Base-by-base conservation (phyloP, 2,113 vertebrate genomes). In the Hassar affinis region DNA sequence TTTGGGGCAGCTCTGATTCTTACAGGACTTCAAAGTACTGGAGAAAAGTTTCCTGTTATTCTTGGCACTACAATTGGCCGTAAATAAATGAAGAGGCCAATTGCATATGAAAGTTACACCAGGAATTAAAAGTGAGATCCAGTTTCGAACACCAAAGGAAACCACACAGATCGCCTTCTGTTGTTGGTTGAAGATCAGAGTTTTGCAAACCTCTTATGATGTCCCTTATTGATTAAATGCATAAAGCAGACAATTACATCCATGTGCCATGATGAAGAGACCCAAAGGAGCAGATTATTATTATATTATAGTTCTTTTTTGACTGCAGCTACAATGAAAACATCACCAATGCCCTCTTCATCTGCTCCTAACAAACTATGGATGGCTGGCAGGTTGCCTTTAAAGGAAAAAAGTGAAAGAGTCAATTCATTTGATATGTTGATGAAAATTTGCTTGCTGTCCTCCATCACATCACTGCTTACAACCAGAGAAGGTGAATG, bases 11-110 rank as follows among this genome's bases (percentile, higher is more conserved):
- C 81, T 87, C 89, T 87, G 85, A 88, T 89, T 93, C 93, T 83
- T 88, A 86, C 89, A 84, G 78, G 86, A 94, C 93, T 92, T 94
- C 92, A 94, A 95, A 95, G 92, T 83, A 88, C 25, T n/a, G 1
- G 74, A 84, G 61, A 76, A 91, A 91, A 90, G 88, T 87, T 89
- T 83, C 81, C 79, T 91, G 89, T 91, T 92, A 62, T 91, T 92
- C 85, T 91, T 92, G 91, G 90, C 88, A 68, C 66, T 35, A 25
- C 2, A 5, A 81, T 88, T 84, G 35, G 52, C 56, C 49, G 61
- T 81, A 79, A 79, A 88, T 76, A 84, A 80, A 61, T 84, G 80
- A 84, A 71, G 59, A 89, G 77, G 88, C 87, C 82, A 79, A 82
- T 82, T 74, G 66, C 85, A 79, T 42, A 59, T 45, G 80, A 62